These are phyloP conservation scores for Sinocyclocheilus rhinocerous DNA, from an alignment of 2,113 vertebrate species.

Conservation along the genomic window DNA sequence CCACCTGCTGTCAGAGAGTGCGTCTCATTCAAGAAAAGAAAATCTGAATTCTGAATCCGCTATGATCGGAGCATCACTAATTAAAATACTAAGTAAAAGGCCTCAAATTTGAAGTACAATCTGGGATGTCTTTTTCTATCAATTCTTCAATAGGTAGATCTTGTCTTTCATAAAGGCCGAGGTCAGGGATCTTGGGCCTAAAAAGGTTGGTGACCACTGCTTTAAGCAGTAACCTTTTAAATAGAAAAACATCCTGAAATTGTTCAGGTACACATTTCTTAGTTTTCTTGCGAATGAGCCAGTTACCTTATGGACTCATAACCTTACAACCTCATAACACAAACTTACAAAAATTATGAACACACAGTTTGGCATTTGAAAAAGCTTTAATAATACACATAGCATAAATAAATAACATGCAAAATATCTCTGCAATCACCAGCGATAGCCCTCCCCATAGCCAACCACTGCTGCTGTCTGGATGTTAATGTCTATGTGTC, in stretches of 20 bases:
- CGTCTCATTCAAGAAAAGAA: too few relatives aligned
- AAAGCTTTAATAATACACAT: slow-evolving; percentile 52
- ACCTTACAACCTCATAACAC: background rate
- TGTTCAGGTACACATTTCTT: background rate
- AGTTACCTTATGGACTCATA: too few relatives aligned
- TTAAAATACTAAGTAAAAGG: too few relatives aligned
- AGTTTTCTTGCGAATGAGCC: background rate
- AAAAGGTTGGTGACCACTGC: too few relatives aligned
- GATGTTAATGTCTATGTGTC: slow-evolving; percentile 8
- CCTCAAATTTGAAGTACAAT: too few relatives aligned
- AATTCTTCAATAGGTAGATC: too few relatives aligned
- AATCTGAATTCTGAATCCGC: too few relatives aligned
- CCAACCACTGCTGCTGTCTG: slow-evolving; percentile 1
- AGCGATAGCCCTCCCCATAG: slow-evolving; percentile 14
- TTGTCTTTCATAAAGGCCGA: too few relatives aligned
- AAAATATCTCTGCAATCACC: slow-evolving; percentile 32
- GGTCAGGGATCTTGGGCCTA: too few relatives aligned
- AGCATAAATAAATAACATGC: slow-evolving; percentile 49
- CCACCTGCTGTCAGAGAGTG: too few relatives aligned
- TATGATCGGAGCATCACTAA: too few relatives aligned
- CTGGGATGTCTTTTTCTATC: too few relatives aligned
- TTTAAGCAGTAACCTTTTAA: background rate
- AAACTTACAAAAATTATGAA: background rate
- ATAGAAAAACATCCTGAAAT: background rate
- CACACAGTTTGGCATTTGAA: background rate